These are phyloP conservation scores for Gasteruption jaculator DNA, from an alignment of 2,888 invertebrate species.

Conservation along the genomic window DNA sequence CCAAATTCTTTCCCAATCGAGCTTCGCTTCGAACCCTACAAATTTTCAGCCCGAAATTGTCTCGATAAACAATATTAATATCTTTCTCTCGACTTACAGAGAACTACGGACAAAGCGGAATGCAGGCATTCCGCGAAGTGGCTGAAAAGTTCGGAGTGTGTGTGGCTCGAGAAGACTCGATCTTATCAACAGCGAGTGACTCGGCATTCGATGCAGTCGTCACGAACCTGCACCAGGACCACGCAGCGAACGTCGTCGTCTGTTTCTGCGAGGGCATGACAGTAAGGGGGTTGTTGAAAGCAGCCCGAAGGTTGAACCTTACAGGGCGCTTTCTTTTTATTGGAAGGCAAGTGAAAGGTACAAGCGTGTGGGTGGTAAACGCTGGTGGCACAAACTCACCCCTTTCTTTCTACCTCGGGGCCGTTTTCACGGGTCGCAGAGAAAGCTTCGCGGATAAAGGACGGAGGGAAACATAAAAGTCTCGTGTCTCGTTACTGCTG, in stretches of 20 bases:
- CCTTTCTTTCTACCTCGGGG: too few species aligned
- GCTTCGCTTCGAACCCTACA: too few species aligned
- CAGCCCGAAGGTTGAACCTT: conserved; percentile 57
- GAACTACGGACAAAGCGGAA: conserved; percentile 73
- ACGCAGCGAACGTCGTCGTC: conserved; percentile 61
- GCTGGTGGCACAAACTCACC: not conserved
- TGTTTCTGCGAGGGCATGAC: conserved; percentile 79
- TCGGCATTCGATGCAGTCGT: conserved; percentile 58
- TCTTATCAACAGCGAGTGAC: conserved; percentile 59
- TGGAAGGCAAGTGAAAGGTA: conserved; percentile 66
- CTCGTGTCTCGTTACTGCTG: too few species aligned
- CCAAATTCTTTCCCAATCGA: too few species aligned
- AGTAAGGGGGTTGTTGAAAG: conserved; percentile 62
- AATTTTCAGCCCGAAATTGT: not conserved
- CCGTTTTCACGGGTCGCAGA: conserved; percentile 7
- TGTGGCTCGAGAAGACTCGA: conserved; percentile 66
- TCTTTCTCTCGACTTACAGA: conserved; percentile 53
- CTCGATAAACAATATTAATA: conserved; percentile 12
- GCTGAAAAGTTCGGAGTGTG: conserved; percentile 66
- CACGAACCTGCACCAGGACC: conserved; percentile 55
- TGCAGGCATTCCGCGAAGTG: conserved; percentile 69
- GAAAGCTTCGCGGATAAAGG: conserved; percentile 12
- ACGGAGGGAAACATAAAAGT: conserved; percentile 13
- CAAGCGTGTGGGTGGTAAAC: conserved; percentile 4
- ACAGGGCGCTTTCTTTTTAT: conserved; percentile 62